Evolutionary conservation across 35 echinoderm and acorn worm species (phyloP).

Genomic region (Eucidaris tribuloides): DNA sequence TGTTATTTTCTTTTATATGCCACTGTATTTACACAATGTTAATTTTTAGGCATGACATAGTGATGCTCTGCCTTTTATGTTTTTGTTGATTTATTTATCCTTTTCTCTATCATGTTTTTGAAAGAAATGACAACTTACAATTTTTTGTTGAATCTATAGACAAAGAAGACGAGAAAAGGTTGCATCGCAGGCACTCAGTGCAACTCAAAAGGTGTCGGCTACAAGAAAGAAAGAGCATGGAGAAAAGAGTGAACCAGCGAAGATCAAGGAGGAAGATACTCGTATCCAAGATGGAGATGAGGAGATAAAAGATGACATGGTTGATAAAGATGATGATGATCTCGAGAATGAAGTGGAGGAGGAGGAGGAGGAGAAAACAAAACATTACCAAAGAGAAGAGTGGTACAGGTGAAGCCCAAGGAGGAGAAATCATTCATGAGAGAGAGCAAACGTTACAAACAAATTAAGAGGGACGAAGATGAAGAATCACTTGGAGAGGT

Average conservation of each 20-base stretch:
- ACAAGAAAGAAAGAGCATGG: neutral
- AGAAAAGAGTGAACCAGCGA: neutral
- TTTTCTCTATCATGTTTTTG: no score
- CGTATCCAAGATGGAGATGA: neutral
- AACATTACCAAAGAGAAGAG: neutral
- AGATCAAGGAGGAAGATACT: neutral
- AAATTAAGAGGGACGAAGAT: neutral
- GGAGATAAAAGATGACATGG: neutral
- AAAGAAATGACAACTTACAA: no score
- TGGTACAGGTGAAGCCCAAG: neutral
- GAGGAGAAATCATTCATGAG: neutral
- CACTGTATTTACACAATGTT: no score
- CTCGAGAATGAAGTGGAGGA: neutral
- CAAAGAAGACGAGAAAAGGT: no score
- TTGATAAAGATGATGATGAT: neutral
- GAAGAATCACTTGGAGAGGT: no score
- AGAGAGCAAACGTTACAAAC: neutral
- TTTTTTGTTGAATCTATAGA: no score
- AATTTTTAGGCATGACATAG: no score
- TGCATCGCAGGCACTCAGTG: no score
- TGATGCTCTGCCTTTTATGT: no score
- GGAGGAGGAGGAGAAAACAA: neutral
- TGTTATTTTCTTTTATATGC: no score
- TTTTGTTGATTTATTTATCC: no score
- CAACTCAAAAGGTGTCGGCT: no score